phyloP scores from a whole-genome alignment of 37 sponge, comb jelly and placozoan genomes.

The Spongilla lacustris region DNA sequence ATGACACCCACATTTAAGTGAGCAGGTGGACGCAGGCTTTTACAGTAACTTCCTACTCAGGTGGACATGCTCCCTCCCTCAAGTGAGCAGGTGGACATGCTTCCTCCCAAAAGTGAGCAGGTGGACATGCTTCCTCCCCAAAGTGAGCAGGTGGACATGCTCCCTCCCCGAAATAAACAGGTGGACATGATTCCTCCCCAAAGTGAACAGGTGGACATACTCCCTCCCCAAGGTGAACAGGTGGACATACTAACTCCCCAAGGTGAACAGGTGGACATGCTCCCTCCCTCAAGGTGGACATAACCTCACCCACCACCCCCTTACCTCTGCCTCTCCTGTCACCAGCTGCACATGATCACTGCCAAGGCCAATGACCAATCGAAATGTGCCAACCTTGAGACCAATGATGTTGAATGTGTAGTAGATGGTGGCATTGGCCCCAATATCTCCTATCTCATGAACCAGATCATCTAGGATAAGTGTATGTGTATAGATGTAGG shows the following conservation, averaged over 20 bases:
- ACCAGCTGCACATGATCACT: conserved; percentile 45
- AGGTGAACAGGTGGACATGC: background rate
- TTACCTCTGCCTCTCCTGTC: conserved; percentile 48
- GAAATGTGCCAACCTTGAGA: conserved; percentile 18
- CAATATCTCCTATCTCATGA: conserved; percentile 40
- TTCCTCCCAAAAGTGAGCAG: background rate
- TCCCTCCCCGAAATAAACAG: background rate
- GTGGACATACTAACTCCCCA: background rate
- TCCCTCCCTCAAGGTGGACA: background rate
- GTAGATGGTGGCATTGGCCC: conserved; percentile 14
- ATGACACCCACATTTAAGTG: no score
- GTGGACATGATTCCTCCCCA: background rate
- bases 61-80: no score
- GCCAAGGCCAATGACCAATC: conserved; percentile 32
- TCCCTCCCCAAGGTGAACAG: background rate
- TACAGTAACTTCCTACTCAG: no score
- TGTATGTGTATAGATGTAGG: background rate
- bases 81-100: background rate
- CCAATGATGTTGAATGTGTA: conserved; percentile 30
- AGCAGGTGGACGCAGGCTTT: no score
- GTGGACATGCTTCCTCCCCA: background rate
- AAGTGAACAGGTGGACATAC: background rate
- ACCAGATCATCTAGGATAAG: conserved; percentile 30
- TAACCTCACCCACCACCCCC: background rate
- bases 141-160: background rate